Evolutionary conservation across 2,888 invertebrate species (phyloP).

Genomic region (Sarcophaga rosellei): DNA sequence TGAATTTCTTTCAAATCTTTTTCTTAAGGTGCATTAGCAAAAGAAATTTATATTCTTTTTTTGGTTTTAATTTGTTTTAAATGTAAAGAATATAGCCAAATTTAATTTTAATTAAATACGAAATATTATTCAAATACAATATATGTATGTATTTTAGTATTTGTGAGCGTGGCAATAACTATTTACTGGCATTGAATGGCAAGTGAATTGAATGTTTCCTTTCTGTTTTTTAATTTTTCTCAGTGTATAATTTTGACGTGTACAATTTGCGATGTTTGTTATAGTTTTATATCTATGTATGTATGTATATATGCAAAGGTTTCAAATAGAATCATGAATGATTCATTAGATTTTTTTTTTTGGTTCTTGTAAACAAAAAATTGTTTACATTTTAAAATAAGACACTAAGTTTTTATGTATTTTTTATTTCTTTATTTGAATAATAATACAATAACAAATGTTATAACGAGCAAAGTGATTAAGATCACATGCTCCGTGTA

Average conservation of each 20-base stretch:
- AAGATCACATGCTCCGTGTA: too few species aligned
- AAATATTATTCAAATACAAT: not conserved
- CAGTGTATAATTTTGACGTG: slow-evolving; percentile 51
- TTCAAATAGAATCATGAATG: slow-evolving; percentile 30
- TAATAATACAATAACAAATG: too few species aligned
- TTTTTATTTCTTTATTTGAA: too few species aligned
- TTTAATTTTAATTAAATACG: slow-evolving; percentile 15
- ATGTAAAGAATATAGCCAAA: slow-evolving; percentile 27
- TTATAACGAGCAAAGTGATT: too few species aligned
- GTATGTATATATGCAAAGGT: not conserved
- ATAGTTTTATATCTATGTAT: not conserved
- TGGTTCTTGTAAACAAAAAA: slow-evolving; percentile 12
- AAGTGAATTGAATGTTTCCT: not conserved
- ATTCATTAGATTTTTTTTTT: slow-evolving; percentile 53
- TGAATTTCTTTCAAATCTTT: slow-evolving; percentile 38
- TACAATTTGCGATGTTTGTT: slow-evolving; percentile 36
- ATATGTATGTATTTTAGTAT: slow-evolving; percentile 1
- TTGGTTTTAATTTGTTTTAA: slow-evolving; percentile 38
- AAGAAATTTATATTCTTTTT: slow-evolving; percentile 28
- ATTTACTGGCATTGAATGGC: not conserved
- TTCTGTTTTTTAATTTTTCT: slow-evolving; percentile 3
- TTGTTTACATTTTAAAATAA: slow-evolving; percentile 20
- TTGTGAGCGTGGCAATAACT: slow-evolving; percentile 39
- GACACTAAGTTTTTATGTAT: too few species aligned
- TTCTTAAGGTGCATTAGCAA: slow-evolving; percentile 42